Evolutionary conservation across 2,888 invertebrate species (phyloP), one percentile per base, ranked within the genome.

Genomic region (Melipona beecheii): DNA sequence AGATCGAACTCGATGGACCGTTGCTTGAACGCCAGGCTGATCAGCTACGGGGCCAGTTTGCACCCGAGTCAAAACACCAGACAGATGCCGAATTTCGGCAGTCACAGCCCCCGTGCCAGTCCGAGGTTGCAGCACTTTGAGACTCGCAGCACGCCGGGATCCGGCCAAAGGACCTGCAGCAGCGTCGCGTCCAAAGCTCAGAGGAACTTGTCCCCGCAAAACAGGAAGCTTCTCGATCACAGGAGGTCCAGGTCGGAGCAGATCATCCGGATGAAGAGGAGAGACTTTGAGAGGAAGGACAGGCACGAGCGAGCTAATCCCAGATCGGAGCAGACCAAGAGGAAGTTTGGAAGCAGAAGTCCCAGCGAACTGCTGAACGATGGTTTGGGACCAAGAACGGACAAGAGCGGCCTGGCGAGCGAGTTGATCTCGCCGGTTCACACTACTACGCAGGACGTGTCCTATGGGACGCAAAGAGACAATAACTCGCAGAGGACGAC

Each of bases 81-180:
- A 70, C 94, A 93, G 75, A 93, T 94, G 93, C 94, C 94, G 4
- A 94, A 92, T 69, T 94, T 94, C 31, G 93, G 94, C 0, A 93
- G 93, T 65, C 92, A 91, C 82, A 94, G 94, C 86, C 94, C 94
- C 0, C 93, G 92, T 70, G 88, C 92, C 52, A 94, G 93, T 82
- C 94, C 94, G 0, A 90, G 94, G 21, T 87, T 94, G 78, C 94
- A 94, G 78, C 94, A 94, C 43, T 94, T 94, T 49, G 93, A 94
- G 50, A 87, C 92, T 0, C 86, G 93, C 2, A 83, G 85, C 2
- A 87, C 87, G 5, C 73, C 84, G 1, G 49, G 76, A 11, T 74
- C 84, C 6, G 89, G 86, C 0, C 89, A 89, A 43, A 70, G 86
- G n/a, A 80, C 80, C 11, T 79, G 78, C 36, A 81, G 78, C 19